Conservation (phyloP, 1,140 invertebrate species). For the Nephila pilipes region DNA sequence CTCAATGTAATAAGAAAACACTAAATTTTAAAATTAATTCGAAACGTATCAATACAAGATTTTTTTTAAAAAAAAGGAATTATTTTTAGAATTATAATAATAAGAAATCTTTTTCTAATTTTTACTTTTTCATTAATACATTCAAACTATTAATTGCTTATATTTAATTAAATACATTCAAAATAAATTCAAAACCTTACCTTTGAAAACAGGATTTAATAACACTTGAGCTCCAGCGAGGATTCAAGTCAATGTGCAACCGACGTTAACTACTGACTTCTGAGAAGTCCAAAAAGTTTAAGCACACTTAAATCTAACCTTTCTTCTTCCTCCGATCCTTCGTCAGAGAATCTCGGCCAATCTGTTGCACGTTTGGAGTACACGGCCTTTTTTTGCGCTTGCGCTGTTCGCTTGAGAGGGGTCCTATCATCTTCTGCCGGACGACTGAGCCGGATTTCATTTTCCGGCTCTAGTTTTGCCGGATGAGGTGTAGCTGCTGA, state of each 20-base stretch:
- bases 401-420: background rate
- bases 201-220: too few relatives aligned
- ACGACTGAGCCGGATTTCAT: background rate
- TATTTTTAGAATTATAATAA: too few relatives aligned
- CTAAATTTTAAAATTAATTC: too few relatives aligned
- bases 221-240: background rate
- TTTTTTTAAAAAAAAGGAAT: too few relatives aligned
- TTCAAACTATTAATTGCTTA: too few relatives aligned
- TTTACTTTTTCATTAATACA: too few relatives aligned
- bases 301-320: background rate
- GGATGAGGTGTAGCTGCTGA: background rate
- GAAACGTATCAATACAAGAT: too few relatives aligned
- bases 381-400: background rate
- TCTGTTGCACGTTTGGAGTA: background rate
- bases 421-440: conserved; percentile 14
- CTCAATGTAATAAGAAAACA: too few relatives aligned
- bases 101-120: too few relatives aligned
- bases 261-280: background rate
- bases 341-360: conserved; percentile 26
- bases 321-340: background rate
- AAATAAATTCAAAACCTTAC: too few relatives aligned
- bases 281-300: background rate
- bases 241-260: background rate
- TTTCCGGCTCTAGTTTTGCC: background rate
- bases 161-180: too few relatives aligned